Evolutionary conservation across 2,797 vertebrate genomes (phyloP).

Genomic region (Martes flavigula): DNA sequence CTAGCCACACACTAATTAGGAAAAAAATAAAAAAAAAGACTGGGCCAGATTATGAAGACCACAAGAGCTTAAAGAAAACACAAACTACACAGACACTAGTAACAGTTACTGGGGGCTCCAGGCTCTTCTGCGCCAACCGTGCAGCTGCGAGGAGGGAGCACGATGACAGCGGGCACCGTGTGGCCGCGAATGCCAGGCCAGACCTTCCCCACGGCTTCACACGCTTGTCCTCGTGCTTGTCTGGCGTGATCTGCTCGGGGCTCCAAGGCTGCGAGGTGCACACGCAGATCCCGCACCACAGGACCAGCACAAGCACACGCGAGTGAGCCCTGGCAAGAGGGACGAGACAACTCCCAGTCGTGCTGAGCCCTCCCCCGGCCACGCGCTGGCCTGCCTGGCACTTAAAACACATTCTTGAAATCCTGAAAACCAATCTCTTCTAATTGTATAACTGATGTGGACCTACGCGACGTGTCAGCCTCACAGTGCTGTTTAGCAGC

Average conservation of each 20-base stretch:
- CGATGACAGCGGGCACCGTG: not conserved
- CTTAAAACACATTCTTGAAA: not conserved
- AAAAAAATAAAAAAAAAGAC: not conserved
- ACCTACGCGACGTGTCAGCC: not conserved
- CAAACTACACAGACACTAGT: not conserved
- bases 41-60: conserved; percentile 39
- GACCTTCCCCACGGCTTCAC: not conserved
- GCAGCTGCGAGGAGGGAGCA: not conserved
- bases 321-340: not conserved
- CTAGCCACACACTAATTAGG: conserved; percentile 67
- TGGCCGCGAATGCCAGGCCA: not conserved
- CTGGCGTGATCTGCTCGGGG: too few relatives aligned
- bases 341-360: too few relatives aligned
- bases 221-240: rapidly evolving
- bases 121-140: not conserved
- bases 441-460: rapidly evolving
- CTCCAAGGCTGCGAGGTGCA: not conserved
- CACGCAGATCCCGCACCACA: rapidly evolving
- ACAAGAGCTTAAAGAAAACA: not conserved
- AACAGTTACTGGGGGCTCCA: not conserved
- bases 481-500: rapidly evolving
- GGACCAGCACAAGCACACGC: not conserved
- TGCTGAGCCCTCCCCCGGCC: not conserved
- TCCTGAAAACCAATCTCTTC: not conserved
- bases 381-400: too few relatives aligned